A percentile compares a stretch with the other conserved stretches of the same genome.
Conservation (phyloP, 2,113 vertebrate genomes). For the Tragulus kanchil region DNA sequence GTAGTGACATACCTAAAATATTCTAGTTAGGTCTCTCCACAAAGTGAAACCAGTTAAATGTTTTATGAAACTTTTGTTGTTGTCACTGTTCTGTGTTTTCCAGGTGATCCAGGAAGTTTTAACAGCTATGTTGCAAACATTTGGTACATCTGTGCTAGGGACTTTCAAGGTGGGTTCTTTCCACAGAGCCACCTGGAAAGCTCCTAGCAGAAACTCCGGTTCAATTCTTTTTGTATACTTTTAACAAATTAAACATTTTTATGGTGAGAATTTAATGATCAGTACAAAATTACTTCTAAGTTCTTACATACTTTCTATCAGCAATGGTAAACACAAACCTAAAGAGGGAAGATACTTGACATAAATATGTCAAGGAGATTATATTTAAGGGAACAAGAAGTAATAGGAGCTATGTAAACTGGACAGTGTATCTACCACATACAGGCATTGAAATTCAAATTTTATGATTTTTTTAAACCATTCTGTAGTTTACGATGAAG, state of each 20-base stretch:
- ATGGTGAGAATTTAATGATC: background rate
- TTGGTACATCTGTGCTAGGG: background rate
- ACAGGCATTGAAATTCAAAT: background rate
- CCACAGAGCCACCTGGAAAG: too few relatives aligned
- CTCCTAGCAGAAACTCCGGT: background rate
- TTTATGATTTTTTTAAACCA: background rate
- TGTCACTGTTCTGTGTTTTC: background rate
- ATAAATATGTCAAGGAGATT: background rate
- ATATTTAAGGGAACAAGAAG: background rate
- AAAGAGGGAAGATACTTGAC: background rate
- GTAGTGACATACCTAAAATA: background rate
- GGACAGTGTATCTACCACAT: background rate
- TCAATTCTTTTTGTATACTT: background rate
- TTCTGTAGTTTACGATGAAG: background rate
- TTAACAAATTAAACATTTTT: background rate
- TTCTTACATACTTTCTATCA: background rate
- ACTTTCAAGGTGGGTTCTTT: background rate
- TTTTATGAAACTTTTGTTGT: background rate
- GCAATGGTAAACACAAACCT: background rate
- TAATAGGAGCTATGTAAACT: background rate
- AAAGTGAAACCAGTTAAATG: background rate
- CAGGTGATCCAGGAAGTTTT: background rate
- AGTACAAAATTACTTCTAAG: background rate
- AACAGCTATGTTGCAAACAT: background rate
- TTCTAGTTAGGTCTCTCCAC: background rate